phyloP scores from a whole-genome alignment of 2,113 vertebrate genomes.

The Okapia johnstoni region DNA sequence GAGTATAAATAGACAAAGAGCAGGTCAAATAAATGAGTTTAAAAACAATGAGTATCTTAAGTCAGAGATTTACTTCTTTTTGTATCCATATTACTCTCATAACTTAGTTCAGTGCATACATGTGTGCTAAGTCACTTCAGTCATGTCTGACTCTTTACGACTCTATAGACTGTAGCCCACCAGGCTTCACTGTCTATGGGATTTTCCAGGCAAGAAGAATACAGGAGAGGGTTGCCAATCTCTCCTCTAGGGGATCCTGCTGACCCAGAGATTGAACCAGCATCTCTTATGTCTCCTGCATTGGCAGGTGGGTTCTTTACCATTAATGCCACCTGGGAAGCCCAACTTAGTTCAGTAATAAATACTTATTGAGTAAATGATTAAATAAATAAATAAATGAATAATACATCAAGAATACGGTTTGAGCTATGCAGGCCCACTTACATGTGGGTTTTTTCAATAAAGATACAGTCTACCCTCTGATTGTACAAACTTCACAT shows the following conservation, averaged over 20 bases:
- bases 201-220: not conserved
- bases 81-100: not conserved
- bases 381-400: not conserved
- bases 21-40: not conserved
- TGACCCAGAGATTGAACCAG: not conserved
- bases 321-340: not conserved
- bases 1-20: not conserved
- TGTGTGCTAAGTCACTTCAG: not conserved
- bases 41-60: not conserved
- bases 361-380: not conserved
- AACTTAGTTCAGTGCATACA: not conserved
- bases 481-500: not conserved
- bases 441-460: not conserved
- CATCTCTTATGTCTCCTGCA: not conserved
- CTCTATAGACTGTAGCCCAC: not conserved
- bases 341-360: not conserved
- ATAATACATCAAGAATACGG: not conserved
- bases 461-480: not conserved
- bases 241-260: not conserved
- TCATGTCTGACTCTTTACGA: not conserved
- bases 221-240: not conserved
- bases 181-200: not conserved
- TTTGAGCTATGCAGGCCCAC: not conserved
- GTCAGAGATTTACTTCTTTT: not conserved
- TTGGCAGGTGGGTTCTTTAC: not conserved